A percentile compares a stretch with the other conserved stretches of the same genome.
These are phyloP conservation scores for Glyptemys insculpta DNA, from an alignment of 2,797 vertebrate genomes.

Conservation along the genomic window DNA sequence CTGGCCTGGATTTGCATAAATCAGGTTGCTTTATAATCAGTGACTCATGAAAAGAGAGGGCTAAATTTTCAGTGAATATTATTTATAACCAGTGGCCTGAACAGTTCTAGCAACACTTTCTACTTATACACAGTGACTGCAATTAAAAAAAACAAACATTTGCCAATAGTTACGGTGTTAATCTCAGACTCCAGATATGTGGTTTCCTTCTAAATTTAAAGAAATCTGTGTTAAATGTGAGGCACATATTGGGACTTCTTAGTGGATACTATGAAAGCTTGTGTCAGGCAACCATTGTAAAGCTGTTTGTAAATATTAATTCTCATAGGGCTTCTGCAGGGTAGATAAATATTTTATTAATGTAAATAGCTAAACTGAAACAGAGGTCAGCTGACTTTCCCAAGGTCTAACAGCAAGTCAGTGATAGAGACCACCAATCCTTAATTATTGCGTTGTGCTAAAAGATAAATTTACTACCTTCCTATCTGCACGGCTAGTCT, in stretches of 20 bases:
- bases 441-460: slow-evolving; percentile 3
- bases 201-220: background rate
- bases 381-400: background rate
- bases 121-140: background rate
- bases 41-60: background rate
- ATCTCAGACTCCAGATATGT: background rate
- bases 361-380: background rate
- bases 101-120: background rate
- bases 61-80: background rate
- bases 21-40: background rate
- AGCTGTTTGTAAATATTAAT: background rate
- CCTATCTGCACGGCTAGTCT: background rate
- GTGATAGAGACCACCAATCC: background rate
- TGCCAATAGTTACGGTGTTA: background rate
- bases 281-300: background rate
- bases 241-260: background rate
- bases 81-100: background rate
- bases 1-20: background rate
- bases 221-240: background rate
- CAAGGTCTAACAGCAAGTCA: background rate
- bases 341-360: background rate
- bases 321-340: background rate
- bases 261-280: background rate
- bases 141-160: slow-evolving; percentile 9
- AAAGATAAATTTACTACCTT: background rate